Conservation (phyloP, 1,140 invertebrate species). For the Brachionus calyciflorus region DNA sequence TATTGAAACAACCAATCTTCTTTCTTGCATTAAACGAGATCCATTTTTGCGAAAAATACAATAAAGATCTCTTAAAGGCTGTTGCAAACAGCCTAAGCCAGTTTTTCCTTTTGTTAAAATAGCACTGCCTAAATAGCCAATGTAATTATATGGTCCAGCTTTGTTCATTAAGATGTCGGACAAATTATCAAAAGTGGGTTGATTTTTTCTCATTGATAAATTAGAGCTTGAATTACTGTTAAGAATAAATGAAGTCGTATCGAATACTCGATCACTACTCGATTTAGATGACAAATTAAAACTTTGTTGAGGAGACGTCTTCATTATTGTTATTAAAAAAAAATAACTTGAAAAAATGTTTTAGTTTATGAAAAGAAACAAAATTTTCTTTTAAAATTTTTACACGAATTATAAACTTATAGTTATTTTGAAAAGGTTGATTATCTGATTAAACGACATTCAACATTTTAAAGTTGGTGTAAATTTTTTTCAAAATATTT, state of each 20-base stretch:
- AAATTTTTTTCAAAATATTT: not conserved
- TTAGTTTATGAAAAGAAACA: not conserved
- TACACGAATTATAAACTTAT: not conserved
- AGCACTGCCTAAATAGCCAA: constrained; percentile 42
- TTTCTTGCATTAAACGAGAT: constrained; percentile 31
- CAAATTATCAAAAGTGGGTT: not conserved
- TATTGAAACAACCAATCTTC: constrained; percentile 10
- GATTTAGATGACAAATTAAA: not conserved
- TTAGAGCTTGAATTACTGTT: constrained; percentile 15
- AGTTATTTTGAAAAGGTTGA: constrained; percentile 1
- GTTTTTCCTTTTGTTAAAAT: constrained; percentile 44
- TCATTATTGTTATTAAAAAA: not conserved
- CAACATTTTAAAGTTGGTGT: constrained; percentile 10
- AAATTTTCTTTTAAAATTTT: constrained; percentile 4
- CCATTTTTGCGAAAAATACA: constrained; percentile 28
- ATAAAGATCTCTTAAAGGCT: constrained; percentile 39
- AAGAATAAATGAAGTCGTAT: not conserved
- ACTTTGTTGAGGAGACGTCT: not conserved
- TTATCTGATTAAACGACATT: constrained; percentile 31
- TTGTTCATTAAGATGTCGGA: constrained; percentile 23
- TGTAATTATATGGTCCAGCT: not conserved
- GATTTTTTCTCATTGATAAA: not conserved
- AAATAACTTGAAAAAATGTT: not conserved
- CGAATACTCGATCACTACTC: not conserved
- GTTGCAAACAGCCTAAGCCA: constrained; percentile 28